Evolutionary conservation across 1,140 invertebrate species (phyloP), one percentile per base, ranked within the genome.

Genomic region (Cydia amplana): DNA sequence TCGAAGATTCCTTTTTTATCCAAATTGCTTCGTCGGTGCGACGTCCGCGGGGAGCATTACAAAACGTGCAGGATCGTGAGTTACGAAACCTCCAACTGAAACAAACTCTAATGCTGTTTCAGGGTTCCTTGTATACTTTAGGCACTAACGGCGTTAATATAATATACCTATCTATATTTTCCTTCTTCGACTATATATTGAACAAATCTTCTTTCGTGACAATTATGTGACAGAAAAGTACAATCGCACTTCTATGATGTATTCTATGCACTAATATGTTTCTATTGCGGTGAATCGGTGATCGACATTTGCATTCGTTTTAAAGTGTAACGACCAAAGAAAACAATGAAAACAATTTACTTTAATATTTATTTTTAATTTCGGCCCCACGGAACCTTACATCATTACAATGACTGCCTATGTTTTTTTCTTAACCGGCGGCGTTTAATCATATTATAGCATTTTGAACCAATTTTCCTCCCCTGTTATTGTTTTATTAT

Each of bases 401-500:
- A 10, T 25, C 12, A 20, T 9, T 64, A 20, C 10, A 6, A 6
- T 5, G 4, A n/a, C n/a, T 1, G 7, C 20, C 0, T n/a, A 20
- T 5, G 4, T n/a, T 70, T 70, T 70, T 18, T 65, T 70, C 18
- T 70, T 70, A 70, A 70, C 65, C 43, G 65, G 28, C 43, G 65
- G 28, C 65, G 14, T 70, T 32, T 70, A 70, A 70, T 70, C 65
- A 18, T 16, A 70, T 70, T 40, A 70, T 20, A 6, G 28, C 28
- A 18, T 9, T 18, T n/a, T 25, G 63, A n/a, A 18, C 65, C 65
- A 40, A 70, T 70, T 70, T 70, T 65, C 23, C 28, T 70, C 65
- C 28, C 32, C 32, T 43, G 32, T 70, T 70, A 70, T 40, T 70
- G 65, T 70, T 70, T 70, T 70, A 70, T 70, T 70, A 70, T 18